Conservation (phyloP, 2,797 vertebrate genomes). For the Coregonus ussuriensis region DNA sequence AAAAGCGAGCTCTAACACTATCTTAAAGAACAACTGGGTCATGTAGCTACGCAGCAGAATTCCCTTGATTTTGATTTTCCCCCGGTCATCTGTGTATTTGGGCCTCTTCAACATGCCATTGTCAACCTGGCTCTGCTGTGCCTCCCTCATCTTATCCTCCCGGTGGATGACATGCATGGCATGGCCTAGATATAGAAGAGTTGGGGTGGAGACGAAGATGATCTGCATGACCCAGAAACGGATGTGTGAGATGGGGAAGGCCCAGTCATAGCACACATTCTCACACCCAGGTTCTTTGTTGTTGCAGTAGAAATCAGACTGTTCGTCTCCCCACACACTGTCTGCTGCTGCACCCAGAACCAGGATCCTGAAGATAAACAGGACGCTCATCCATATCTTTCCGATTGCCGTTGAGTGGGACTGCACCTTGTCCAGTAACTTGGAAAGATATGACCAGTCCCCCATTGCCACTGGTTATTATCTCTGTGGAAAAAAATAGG, state of each 20-base stretch:
- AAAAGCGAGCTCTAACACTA: slow-evolving; percentile 85
- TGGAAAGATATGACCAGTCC: slow-evolving; percentile 88
- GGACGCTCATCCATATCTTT: slow-evolving; percentile 92
- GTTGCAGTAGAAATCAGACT: slow-evolving; percentile 85
- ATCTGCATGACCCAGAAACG: slow-evolving; percentile 93
- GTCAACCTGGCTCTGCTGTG: slow-evolving; percentile 43
- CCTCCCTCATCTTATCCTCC: slow-evolving; percentile 80
- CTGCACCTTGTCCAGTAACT: slow-evolving; percentile 87
- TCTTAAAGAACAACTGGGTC: slow-evolving; percentile 82
- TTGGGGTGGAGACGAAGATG: slow-evolving; percentile 77
- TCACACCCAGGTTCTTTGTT: slow-evolving; percentile 82
- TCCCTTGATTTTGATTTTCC: slow-evolving; percentile 83
- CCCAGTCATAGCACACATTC: slow-evolving; percentile 86
- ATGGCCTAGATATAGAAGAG: slow-evolving; percentile 70
- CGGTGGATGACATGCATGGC: slow-evolving; percentile 75
- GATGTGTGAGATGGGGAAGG: slow-evolving; percentile 89
- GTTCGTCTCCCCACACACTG: slow-evolving; percentile 88
- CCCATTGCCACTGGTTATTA: slow-evolving; percentile 71
- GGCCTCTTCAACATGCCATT: slow-evolving; percentile 66
- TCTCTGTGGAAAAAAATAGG: slow-evolving; percentile 15
- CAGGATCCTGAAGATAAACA: slow-evolving; percentile 93
- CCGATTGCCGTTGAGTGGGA: slow-evolving; percentile 87
- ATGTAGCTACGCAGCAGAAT: slow-evolving; percentile 84
- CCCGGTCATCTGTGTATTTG: slow-evolving; percentile 72
- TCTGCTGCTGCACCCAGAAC: slow-evolving; percentile 85